These are phyloP conservation scores for Peucedramus taeniatus DNA, from an alignment of 2,113 vertebrate species.

Conservation along the genomic window DNA sequence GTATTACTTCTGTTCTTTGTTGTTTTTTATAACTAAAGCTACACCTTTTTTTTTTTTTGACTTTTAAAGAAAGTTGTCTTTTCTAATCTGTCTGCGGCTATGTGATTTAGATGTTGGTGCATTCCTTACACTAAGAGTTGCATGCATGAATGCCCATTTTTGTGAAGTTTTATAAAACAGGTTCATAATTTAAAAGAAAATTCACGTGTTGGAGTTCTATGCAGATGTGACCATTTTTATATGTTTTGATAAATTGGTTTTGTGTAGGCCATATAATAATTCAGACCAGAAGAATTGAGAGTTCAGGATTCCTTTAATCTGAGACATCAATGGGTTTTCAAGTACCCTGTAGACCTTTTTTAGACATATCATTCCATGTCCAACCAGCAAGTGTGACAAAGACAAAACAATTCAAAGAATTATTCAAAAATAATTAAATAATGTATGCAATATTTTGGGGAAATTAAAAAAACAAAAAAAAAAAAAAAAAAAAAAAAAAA, in stretches of 20 bases:
- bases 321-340: not conserved
- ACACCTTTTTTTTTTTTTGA: not conserved
- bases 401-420: not conserved
- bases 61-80: not conserved
- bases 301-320: not conserved
- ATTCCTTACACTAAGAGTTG: not conserved
- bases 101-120: not conserved
- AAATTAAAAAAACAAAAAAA: not conserved
- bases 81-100: not conserved
- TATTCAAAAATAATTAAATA: not conserved
- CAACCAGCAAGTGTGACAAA: not conserved
- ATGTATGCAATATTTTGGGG: not conserved
- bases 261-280: not conserved
- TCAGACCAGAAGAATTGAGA: not conserved
- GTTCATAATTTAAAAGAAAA: not conserved
- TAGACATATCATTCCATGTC: not conserved
- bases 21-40: not conserved
- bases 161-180: not conserved
- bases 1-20: not conserved
- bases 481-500: not conserved
- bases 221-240: not conserved
- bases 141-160: not conserved
- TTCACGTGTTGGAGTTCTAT: not conserved
- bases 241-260: not conserved
- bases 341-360: not conserved